Evolutionary conservation across 1,140 invertebrate species (phyloP).

Genomic region (Temnothorax nylanderi): DNA sequence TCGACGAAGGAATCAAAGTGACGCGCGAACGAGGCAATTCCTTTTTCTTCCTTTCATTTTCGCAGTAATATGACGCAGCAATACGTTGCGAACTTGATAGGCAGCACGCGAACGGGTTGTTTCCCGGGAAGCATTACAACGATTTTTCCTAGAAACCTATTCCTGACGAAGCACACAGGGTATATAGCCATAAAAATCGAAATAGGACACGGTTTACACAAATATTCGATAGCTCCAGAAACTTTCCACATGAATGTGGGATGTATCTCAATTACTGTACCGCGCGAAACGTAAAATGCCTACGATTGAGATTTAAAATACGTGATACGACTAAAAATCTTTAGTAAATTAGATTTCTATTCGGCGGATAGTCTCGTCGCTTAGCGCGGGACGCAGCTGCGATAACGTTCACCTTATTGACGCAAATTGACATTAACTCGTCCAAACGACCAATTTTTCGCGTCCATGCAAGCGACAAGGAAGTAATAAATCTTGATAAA

Average conservation of each 20-base stretch:
- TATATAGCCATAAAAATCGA: conserved; percentile 18
- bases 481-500: conserved; percentile 58
- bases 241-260: not conserved
- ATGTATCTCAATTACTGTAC: not conserved
- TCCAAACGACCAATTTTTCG: conserved; percentile 23
- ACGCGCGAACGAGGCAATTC: not conserved
- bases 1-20: conserved; percentile 24
- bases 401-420: conserved; percentile 34
- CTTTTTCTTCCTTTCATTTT: conserved; percentile 6
- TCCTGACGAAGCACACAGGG: not conserved
- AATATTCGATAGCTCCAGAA: not conserved
- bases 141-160: conserved; percentile 36
- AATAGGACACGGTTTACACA: not conserved
- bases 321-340: not conserved
- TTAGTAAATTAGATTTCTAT: conserved; percentile 4
- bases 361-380: not conserved
- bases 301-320: not conserved
- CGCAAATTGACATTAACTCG: conserved; percentile 50
- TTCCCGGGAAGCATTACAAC: conserved; percentile 21
- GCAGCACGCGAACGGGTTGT: conserved; percentile 9
- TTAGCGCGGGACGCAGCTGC: not conserved
- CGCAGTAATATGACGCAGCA: conserved; percentile 1
- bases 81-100: conserved; percentile 28
- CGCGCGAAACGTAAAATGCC: not conserved
- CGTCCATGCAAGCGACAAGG: conserved; percentile 27